Evolutionary conservation across 2,888 invertebrate species (phyloP), one percentile per base, ranked within the genome.

Genomic region (Leptarthrus brevirostris): DNA sequence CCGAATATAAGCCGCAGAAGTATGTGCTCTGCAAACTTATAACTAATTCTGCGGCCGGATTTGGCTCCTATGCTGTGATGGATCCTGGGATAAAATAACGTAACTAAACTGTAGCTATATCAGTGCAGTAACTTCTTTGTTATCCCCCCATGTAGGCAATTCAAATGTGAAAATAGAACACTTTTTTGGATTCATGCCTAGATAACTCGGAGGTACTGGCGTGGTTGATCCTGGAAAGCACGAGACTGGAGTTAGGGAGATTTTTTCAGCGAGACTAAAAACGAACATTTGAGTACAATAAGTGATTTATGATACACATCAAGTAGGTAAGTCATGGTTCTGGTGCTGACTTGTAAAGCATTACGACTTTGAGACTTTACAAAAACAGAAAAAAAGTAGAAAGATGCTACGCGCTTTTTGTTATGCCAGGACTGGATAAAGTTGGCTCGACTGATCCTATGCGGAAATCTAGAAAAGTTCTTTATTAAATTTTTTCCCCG

Each of bases 261-360:
- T 18, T 3, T 49, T 2, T 22, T 54, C 14, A 24, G 26, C 12
- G 12, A 22, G 26, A 30, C 5, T 8, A 30, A 30, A 30, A 30
- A 30, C 30, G 30, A 30, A 30, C 14, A 24, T 54, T 54, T 54
- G 20, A 54, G 54, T 14, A 24, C 6, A 30, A 30, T 30, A 10
- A 56, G 34, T 56, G 56, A 56, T 56, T 56, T 56, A 56, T 56
- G 56, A 30, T 16, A 56, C 16, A 30, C 30, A n/a, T n/a, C 56
- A 56, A 30, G 30, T 26, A n/a, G n/a, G n/a, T 24, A 56, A 24
- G 30, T 56, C 56, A 56, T 56, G 26, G n/a, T n/a, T 26, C 56
- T 56, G 34, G 26, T 16, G 56, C 30, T 56, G 56, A 56, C 56
- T 26, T 56, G 56, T 30, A 56, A 56, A 56, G 56, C 30, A n/a